Evolutionary conservation across 2,113 vertebrate genomes (phyloP).

Genomic region (Agelaius phoeniceus): DNA sequence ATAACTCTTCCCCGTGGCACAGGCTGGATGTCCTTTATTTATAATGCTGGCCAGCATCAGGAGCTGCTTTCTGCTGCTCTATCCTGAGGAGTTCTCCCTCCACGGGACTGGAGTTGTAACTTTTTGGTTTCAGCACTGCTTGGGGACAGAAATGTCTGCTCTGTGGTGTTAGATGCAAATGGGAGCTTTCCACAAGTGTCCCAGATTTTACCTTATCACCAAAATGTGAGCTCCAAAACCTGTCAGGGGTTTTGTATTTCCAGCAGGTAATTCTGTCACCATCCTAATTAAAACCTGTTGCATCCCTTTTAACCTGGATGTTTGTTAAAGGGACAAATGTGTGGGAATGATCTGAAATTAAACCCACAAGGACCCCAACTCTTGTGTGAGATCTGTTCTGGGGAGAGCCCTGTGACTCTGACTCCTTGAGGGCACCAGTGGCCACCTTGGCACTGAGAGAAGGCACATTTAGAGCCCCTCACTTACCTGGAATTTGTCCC

Average conservation of each 20-base stretch:
- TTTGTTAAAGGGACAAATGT: not conserved
- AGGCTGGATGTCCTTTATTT: conserved; percentile 27
- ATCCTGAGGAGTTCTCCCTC: rapidly evolving
- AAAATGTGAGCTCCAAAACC: not conserved
- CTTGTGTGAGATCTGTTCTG: not conserved
- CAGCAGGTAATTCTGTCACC: not conserved
- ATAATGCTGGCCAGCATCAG: not conserved
- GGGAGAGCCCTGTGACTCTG: rapidly evolving
- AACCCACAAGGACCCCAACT: rapidly evolving
- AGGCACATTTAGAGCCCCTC: not conserved
- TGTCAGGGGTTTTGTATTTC: not conserved
- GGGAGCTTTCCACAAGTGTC: not conserved
- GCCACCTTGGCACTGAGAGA: not conserved
- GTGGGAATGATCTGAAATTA: not conserved
- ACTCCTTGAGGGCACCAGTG: not conserved
- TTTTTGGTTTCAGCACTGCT: not conserved
- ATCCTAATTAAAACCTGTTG: not conserved
- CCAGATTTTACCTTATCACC: not conserved
- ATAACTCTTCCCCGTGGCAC: conserved; percentile 6
- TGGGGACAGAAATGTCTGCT: not conserved
- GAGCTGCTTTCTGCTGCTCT: not conserved
- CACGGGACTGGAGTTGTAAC: rapidly evolving
- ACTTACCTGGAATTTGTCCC: rapidly evolving
- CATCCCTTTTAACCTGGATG: rapidly evolving
- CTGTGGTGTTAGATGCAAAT: not conserved